Conservation (phyloP, 2,113 vertebrate species). For the Rhegmatorhina hoffmannsi region DNA sequence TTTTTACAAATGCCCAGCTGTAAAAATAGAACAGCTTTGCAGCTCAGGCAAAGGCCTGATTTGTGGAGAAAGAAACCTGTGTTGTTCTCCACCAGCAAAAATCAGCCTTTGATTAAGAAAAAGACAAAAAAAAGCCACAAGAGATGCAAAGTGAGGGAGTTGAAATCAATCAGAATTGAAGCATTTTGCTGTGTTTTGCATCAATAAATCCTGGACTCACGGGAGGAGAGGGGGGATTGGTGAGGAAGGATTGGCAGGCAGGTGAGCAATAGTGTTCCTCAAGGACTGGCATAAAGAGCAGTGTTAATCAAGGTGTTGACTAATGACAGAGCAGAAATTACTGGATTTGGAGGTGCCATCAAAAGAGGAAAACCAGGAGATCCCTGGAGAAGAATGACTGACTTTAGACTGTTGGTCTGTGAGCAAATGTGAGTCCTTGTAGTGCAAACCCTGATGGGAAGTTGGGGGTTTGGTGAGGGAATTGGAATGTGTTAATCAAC, state of each 20-base stretch:
- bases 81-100: constrained; percentile 1
- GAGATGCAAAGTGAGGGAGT: background rate
- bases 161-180: background rate
- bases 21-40: constrained; percentile 16
- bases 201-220: background rate
- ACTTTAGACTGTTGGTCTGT: background rate
- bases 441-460: background rate
- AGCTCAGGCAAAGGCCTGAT: background rate
- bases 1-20: background rate
- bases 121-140: background rate
- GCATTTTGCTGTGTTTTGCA: background rate
- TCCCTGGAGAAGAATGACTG: background rate
- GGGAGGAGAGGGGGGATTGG: background rate
- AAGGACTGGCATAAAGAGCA: background rate
- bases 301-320: background rate
- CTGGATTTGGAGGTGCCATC: background rate
- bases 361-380: background rate
- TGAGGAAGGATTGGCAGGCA: background rate
- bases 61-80: background rate
- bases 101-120: background rate
- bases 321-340: background rate
- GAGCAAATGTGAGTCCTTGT: background rate
- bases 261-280: background rate
- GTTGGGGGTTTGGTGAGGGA: background rate
- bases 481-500: background rate